Conservation (phyloP, 2,113 vertebrate genomes). For the Scolopax mira region DNA sequence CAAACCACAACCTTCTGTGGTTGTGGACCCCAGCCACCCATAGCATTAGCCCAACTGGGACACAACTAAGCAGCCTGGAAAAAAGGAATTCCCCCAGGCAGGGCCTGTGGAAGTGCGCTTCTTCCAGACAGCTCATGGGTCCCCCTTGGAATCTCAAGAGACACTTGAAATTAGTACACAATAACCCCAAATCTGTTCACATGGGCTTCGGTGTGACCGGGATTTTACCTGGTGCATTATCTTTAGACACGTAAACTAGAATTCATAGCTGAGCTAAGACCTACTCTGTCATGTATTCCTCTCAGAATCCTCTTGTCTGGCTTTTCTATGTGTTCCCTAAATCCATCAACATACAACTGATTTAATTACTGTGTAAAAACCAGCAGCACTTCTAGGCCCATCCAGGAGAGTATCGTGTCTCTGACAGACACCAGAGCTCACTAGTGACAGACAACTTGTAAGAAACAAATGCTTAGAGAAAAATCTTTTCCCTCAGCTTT, state of each 20-base stretch:
- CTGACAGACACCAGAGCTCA: not conserved
- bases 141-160: not conserved
- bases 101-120: not conserved
- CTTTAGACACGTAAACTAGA: not conserved
- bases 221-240: not conserved
- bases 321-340: not conserved
- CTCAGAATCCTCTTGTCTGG: not conserved
- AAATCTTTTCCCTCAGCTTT: not conserved
- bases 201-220: not conserved
- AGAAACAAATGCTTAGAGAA: not conserved
- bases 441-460: not conserved
- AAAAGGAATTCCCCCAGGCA: not conserved
- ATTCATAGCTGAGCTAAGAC: not conserved
- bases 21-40: not conserved
- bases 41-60: conserved; percentile 11
- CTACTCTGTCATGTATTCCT: not conserved
- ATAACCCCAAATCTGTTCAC: not conserved
- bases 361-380: not conserved
- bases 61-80: not conserved
- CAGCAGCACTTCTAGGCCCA: not conserved
- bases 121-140: not conserved
- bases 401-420: not conserved
- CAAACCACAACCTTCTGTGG: no score
- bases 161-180: not conserved
- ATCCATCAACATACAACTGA: not conserved